phyloP scores from a whole-genome alignment of 1,140 invertebrate species.

The Zelostemma sp. region DNA sequence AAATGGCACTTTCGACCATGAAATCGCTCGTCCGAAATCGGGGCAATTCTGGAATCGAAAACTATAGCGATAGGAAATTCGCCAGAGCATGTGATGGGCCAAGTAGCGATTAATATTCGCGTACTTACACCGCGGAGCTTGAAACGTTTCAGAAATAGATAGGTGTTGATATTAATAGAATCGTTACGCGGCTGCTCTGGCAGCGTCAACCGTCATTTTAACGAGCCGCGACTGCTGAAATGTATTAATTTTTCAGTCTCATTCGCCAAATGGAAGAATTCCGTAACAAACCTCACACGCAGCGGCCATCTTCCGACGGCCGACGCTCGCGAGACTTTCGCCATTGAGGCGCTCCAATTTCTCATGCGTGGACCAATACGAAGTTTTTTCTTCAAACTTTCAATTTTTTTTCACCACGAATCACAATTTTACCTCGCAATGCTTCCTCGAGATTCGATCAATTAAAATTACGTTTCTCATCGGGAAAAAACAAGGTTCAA shows the following conservation, averaged over 20 bases:
- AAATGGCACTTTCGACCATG: background rate
- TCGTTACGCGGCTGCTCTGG: conserved; percentile 50
- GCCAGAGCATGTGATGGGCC: conserved; percentile 52
- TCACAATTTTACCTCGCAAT: too few relatives aligned
- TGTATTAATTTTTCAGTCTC: conserved; percentile 62
- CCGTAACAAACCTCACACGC: conserved; percentile 38
- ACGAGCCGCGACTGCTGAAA: conserved; percentile 63
- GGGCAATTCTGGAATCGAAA: conserved; percentile 27
- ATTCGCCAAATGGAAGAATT: conserved; percentile 54
- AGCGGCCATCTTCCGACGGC: conserved; percentile 63
- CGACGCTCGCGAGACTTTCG: conserved; percentile 48
- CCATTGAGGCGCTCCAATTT: conserved; percentile 37
- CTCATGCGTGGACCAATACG: background rate
- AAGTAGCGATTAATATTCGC: conserved; percentile 62
- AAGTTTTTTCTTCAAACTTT: background rate
- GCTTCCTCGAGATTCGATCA: too few relatives aligned
- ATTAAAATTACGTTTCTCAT: too few relatives aligned
- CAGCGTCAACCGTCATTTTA: conserved; percentile 58
- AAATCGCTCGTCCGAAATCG: conserved; percentile 20
- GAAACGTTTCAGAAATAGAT: conserved; percentile 57
- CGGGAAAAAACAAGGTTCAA: too few relatives aligned
- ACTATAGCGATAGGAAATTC: conserved; percentile 47
- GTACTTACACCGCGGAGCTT: conserved; percentile 55
- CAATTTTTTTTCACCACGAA: too few relatives aligned
- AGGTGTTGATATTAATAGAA: conserved; percentile 62